Percentiles rank a stretch among this genome's conserved stretches.
These are phyloP conservation scores for Ylistrum balloti DNA, from an alignment of 1,140 invertebrate genomes.

Conservation along the genomic window DNA sequence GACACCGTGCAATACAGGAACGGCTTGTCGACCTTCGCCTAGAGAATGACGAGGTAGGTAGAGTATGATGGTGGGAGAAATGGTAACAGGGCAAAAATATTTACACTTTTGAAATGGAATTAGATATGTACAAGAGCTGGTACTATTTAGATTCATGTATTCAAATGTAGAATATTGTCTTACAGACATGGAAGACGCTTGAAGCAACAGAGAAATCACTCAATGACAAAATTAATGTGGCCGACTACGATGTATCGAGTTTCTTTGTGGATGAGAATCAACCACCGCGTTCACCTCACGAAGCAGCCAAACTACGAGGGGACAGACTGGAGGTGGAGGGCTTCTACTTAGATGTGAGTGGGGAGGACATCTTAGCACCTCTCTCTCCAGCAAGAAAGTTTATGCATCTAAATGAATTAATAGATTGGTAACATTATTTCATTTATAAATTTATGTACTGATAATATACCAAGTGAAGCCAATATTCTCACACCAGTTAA, in stretches of 20 bases:
- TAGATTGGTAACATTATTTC: too few species aligned
- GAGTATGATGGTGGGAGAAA: background rate
- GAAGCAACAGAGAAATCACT: conserved; percentile 95
- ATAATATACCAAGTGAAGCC: too few species aligned
- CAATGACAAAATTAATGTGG: conserved; percentile 91
- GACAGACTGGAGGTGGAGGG: conserved; percentile 94
- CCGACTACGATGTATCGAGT: conserved; percentile 90
- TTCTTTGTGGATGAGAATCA: conserved; percentile 86
- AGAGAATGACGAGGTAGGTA: conserved; percentile 93
- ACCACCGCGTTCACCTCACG: conserved; percentile 77
- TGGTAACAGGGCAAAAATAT: background rate
- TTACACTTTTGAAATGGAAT: too few species aligned
- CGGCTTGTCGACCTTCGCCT: conserved; percentile 91
- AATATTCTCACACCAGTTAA: too few species aligned
- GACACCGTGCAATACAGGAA: conserved; percentile 90
- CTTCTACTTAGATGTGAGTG: conserved; percentile 91
- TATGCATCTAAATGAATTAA: too few species aligned
- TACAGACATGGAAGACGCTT: conserved; percentile 92
- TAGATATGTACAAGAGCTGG: background rate
- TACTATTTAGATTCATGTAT: background rate
- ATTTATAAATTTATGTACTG: too few species aligned
- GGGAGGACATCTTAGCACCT: too few species aligned
- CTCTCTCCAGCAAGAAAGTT: too few species aligned
- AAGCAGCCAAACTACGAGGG: conserved; percentile 86
- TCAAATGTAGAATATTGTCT: conserved; percentile 43